Evolutionary conservation across 2,113 vertebrate genomes (phyloP).

Genomic region (Poeciliopsis turrubarensis): DNA sequence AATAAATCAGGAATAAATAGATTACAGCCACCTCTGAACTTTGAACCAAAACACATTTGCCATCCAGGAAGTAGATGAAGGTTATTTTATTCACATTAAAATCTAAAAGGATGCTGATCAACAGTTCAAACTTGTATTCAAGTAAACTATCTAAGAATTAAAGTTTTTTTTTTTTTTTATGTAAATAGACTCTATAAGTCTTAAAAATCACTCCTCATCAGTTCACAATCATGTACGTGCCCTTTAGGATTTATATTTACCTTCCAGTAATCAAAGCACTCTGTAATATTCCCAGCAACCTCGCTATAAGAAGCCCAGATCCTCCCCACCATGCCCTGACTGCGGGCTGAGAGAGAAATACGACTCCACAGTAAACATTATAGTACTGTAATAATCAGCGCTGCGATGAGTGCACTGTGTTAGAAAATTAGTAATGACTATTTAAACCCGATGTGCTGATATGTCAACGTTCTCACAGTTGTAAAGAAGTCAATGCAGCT

Average conservation of each 20-base stretch:
- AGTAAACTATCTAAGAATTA: background rate
- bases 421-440: background rate
- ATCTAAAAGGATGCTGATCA: background rate
- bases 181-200: background rate
- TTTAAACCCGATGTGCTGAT: conserved; percentile 1
- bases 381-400: background rate
- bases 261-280: too few relatives aligned
- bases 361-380: background rate
- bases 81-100: background rate
- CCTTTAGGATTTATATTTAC: background rate
- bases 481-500: background rate
- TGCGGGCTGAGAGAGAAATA: background rate
- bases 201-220: background rate
- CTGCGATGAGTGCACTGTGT: background rate
- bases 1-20: background rate
- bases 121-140: background rate
- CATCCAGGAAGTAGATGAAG: background rate
- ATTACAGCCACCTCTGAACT: background rate
- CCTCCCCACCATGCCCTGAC: background rate
- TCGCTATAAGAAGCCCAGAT: background rate
- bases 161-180: background rate
- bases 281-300: too few relatives aligned
- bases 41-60: background rate
- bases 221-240: background rate
- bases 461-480: background rate